Percentiles rank a stretch among this genome's conserved stretches.
These are phyloP conservation scores for Dorcus parallelipipedus DNA, from an alignment of 2,888 invertebrate species.

Conservation along the genomic window DNA sequence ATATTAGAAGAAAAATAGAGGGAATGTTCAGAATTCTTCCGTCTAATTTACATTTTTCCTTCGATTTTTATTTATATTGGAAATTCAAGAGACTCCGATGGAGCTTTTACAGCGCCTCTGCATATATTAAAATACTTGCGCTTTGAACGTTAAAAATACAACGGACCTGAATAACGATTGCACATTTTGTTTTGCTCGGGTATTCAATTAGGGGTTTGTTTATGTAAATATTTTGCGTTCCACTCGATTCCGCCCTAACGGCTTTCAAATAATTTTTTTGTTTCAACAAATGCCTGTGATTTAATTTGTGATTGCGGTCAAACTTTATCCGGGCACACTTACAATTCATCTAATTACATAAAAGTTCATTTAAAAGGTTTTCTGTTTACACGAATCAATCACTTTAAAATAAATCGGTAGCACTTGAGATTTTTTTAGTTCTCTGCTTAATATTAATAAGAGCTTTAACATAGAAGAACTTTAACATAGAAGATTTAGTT, in stretches of 20 bases:
- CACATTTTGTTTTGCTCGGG: constrained; percentile 37
- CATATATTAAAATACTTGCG: constrained; percentile 36
- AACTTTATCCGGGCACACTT: too few relatives aligned
- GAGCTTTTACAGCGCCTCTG: constrained; percentile 32
- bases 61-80: constrained; percentile 24
- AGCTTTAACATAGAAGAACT: too few relatives aligned
- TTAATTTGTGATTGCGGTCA: too few relatives aligned
- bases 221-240: constrained; percentile 33
- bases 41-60: constrained; percentile 22
- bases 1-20: constrained; percentile 31
- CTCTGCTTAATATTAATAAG: too few relatives aligned
- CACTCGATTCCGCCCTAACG: not conserved
- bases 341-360: too few relatives aligned
- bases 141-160: constrained; percentile 25
- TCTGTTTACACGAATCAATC: too few relatives aligned
- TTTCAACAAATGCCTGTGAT: not conserved
- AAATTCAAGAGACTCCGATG: constrained; percentile 23
- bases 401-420: too few relatives aligned
- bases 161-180: constrained; percentile 41
- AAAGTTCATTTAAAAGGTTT: too few relatives aligned
- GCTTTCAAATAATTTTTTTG: not conserved
- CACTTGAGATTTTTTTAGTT: too few relatives aligned
- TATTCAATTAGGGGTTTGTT: constrained; percentile 41
- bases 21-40: constrained; percentile 14
- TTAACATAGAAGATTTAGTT: too few relatives aligned